These are phyloP conservation scores for Tarsius wallacei DNA, from an alignment of 2,797 vertebrate genomes.

Conservation along the genomic window DNA sequence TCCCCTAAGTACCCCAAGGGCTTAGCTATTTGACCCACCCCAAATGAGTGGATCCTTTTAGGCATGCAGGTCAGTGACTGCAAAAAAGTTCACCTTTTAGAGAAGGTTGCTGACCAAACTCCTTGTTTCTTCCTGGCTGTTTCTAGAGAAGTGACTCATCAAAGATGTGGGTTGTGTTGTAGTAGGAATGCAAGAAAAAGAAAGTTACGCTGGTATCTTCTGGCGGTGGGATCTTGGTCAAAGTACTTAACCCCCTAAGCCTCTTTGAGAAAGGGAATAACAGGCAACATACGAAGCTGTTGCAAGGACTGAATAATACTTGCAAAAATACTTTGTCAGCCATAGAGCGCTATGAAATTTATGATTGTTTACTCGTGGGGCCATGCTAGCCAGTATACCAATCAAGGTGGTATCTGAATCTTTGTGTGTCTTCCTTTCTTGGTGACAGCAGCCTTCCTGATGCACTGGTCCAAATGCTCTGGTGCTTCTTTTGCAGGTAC, in stretches of 20 bases:
- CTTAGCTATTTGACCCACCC: not conserved
- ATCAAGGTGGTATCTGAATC: not conserved
- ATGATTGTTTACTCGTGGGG: not conserved
- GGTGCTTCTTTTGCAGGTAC: not conserved
- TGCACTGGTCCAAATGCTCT: not conserved
- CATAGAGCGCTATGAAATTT: not conserved
- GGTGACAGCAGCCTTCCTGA: not conserved
- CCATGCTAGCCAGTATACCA: not conserved
- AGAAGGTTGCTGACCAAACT: not conserved
- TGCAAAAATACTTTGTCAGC: not conserved
- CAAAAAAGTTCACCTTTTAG: not conserved
- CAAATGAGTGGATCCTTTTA: not conserved
- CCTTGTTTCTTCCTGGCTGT: not conserved
- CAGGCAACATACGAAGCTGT: not conserved
- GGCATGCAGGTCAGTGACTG: too few relatives aligned
- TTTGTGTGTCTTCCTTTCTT: not conserved
- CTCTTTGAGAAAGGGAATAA: not conserved
- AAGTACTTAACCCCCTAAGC: not conserved
- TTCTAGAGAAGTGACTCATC: not conserved
- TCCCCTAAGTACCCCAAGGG: not conserved
- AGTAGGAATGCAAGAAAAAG: not conserved
- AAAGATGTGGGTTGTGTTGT: not conserved
- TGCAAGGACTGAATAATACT: not conserved
- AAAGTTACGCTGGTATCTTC: not conserved
- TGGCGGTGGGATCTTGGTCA: not conserved